phyloP scores from a whole-genome alignment of 23 tunicate species.

The Trididemnum nubilum region DNA sequence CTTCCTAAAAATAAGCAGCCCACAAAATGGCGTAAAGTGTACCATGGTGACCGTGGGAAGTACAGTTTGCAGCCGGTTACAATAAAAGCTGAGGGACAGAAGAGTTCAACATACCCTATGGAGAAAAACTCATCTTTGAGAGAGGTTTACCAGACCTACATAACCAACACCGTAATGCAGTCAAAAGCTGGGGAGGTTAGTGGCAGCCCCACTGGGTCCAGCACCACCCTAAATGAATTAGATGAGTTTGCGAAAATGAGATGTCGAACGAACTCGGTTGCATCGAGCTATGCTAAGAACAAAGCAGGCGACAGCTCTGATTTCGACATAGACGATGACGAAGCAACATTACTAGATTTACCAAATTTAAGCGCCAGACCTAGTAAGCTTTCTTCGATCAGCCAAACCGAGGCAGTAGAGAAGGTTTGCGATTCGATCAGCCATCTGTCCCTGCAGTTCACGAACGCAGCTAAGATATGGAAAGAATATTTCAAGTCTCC shows the following conservation, averaged over 20 bases:
- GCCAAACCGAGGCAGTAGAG: background rate
- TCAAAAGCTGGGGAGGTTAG: background rate
- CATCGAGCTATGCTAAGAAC: background rate
- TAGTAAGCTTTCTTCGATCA: too few species aligned
- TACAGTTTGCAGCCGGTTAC: constrained; percentile 1
- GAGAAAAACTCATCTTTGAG: constrained; percentile 7
- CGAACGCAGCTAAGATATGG: background rate
- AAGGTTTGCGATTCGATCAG: background rate
- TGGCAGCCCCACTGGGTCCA: too few species aligned
- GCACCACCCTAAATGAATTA: too few species aligned
- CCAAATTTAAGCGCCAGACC: too few species aligned
- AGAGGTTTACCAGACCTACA: background rate
- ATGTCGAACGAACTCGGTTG: background rate
- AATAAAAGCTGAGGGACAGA: background rate
- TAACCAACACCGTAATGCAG: too few species aligned
- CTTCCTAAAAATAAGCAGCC: background rate
- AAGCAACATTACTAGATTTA: background rate
- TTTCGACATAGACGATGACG: constrained; percentile 12
- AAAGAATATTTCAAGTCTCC: background rate
- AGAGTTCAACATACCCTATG: constrained; percentile 23
- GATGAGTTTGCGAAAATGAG: constrained; percentile 21
- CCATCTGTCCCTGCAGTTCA: background rate
- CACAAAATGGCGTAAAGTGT: constrained; percentile 33
- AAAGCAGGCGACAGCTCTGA: background rate
- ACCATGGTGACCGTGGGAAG: constrained; percentile 47